Evolutionary conservation across 92 coral and sea anemone genomes (phyloP), one percentile per base, ranked within the genome.

Genomic region (Bergia puertoricense): DNA sequence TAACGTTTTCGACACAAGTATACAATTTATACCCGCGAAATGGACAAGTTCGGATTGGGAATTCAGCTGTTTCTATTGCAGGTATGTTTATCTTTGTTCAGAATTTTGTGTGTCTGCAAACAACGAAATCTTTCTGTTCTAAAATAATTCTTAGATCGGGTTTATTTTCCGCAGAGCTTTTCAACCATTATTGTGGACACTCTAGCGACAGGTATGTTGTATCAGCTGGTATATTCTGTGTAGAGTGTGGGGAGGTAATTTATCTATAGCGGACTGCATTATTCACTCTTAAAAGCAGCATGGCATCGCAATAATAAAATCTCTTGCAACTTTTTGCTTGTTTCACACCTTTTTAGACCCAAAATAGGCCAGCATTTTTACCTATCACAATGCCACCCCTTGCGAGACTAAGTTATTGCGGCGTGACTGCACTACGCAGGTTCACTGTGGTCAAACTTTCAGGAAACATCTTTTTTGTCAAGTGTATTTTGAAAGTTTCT

Each of bases 31-130:
- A 23, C 0, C 74, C 36, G 44, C 43, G 77, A 71, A 84, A 84
- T 84, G 87, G 87, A 72, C 79, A 84, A 84, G 68, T 48, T 69
- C 18, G 43, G 36, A 11, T 4, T 82, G 5, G 59, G 43, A 69
- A 14, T 44, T 83, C 23, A 48, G 68, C 66, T 84, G 69, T n/a
- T 84, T 48, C 57, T 84, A 20, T 38, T 51, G 78, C 87, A 84
- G 87, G 87, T 84, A 84, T 38, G 79, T 72, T 46, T 23, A 37
- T 13, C 62, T 45, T 83, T 43, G 77, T 13, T 45, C 50, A 69
- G 1, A 20, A 36, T 14, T 30, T 4, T 48, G 72, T 83, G 30
- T 65, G 10, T 38, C 30, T 56, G 30, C 30, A 62, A 62, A 62
- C 23, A 54, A 72, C 44, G 7, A 37, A 73, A 73, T 73, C 2